Evolutionary conservation across 2,888 invertebrate genomes (phyloP), one percentile per base, ranked within the genome.

Genomic region (Scaptomyza caliginosa): DNA sequence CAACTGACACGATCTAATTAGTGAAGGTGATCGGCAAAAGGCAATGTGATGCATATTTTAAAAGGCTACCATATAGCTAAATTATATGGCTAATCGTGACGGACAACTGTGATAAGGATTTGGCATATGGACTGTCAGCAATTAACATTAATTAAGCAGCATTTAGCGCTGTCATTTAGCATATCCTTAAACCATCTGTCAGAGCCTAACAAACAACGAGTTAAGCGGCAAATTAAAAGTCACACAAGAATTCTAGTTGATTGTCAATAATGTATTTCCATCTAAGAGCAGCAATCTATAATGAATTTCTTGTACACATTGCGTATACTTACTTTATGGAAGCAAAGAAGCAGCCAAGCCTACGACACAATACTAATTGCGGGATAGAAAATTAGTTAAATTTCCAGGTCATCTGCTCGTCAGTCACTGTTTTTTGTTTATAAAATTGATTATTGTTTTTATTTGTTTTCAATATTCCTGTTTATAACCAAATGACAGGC

Each of bases 231-330:
- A 54, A 58, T 58, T 54, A 28, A 43, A 59, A 57, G 11, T 21
- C 23, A 50, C 8, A 13, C 13, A 6, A 46, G 6, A 2, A 32
- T 49, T 58, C 59, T 28, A 43, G 26, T 11, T 40, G 46, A 36
- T 49, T 48, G 38, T 5, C 48, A 36, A 34, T 13, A 39, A 39
- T 40, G 42, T 34, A 17, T 10, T 28, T 57, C 40, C 16, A 51
- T 40, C 6, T 24, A 13, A 42, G 49, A 62, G 54, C 45, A n/a
- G 17, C 45, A 19, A 5, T 51, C 63, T 60, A 66, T 62, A 51
- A 76, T 54, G 45, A 28, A 58, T 54, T 67, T 68, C 10, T 67
- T 68, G 56, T 60, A 67, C 54, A 59, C 54, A 34, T 40, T 56
- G 26, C 3, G 3, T 21, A 21, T 21, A 21, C 21, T 21, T 3